These are phyloP conservation scores for Nicator chloris DNA, from an alignment of 2,113 vertebrate genomes.

Conservation along the genomic window DNA sequence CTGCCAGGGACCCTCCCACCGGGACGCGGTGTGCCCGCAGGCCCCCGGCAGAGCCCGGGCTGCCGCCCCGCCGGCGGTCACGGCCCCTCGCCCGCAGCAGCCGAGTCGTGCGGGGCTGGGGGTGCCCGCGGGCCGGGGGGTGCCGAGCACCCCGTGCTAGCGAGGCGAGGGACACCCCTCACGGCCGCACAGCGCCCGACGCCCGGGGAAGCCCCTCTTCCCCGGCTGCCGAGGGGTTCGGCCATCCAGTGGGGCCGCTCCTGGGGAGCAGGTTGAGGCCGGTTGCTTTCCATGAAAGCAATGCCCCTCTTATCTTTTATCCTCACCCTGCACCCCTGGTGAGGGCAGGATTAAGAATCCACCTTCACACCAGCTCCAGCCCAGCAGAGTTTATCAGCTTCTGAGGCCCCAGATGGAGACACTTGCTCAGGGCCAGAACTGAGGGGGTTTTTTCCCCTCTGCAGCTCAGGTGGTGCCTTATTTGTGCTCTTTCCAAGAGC, in stretches of 20 bases:
- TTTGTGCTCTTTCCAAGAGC: neutral
- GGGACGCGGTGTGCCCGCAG: neutral
- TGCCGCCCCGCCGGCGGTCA: neutral
- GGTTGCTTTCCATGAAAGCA: neutral
- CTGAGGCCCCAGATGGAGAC: neutral
- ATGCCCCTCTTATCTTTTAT: too few species aligned
- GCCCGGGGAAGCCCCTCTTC: neutral
- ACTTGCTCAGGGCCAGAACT: neutral
- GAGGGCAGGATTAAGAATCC: neutral
- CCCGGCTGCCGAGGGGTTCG: neutral
- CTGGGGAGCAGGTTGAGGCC: neutral
- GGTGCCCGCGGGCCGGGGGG: neutral
- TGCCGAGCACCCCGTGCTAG: neutral
- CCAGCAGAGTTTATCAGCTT: neutral
- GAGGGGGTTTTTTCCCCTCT: neutral
- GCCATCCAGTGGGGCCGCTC: fast-evolving
- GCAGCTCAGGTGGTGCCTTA: neutral
- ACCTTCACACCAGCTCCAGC: neutral
- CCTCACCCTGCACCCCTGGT: neutral
- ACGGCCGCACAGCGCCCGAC: neutral
- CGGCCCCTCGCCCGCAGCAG: neutral
- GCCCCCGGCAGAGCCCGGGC: neutral
- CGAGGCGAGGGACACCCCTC: neutral
- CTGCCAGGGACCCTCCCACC: neutral
- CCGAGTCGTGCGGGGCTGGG: neutral